Percentiles rank a stretch among this genome's conserved stretches.
Conservation (phyloP, 2,888 invertebrate species). For the Hermodice carunculata region DNA sequence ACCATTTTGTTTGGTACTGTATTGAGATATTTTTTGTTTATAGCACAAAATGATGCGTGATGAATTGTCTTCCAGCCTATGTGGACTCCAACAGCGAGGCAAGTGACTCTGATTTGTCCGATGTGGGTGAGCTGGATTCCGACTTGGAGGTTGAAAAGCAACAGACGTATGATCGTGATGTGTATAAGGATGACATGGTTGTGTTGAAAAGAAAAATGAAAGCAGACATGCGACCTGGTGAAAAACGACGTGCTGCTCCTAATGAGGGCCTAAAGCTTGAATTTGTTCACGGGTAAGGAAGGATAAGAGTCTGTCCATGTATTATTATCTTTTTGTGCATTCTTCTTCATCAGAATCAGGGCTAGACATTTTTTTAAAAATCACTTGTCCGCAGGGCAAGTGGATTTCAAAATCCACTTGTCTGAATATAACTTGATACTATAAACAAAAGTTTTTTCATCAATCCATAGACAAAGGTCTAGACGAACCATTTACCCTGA, state of each 20-base stretch:
- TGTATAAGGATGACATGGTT: constrained; percentile 63
- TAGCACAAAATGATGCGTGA: too few relatives aligned
- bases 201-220: constrained; percentile 55
- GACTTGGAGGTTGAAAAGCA: constrained; percentile 69
- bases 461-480: too few relatives aligned
- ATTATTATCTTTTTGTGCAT: background rate
- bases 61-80: too few relatives aligned
- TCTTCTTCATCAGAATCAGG: too few relatives aligned
- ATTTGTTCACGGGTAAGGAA: constrained; percentile 67
- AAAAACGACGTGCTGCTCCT: constrained; percentile 64
- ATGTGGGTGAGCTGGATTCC: constrained; percentile 66
- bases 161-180: constrained; percentile 58
- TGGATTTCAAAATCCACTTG: too few relatives aligned
- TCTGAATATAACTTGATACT: too few relatives aligned
- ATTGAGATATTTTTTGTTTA: too few relatives aligned
- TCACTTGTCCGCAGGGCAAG: too few relatives aligned
- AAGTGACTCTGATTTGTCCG: constrained; percentile 68
- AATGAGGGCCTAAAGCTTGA: constrained; percentile 63
- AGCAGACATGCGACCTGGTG: constrained; percentile 57
- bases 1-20: too few relatives aligned
- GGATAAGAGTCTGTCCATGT: background rate
- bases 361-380: too few relatives aligned
- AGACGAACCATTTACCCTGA: too few relatives aligned
- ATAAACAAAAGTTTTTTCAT: too few relatives aligned
- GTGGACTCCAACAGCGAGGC: constrained; percentile 69